Evolutionary conservation across 2,113 vertebrate species (phyloP).

Genomic region (Crotalus horridus): DNA sequence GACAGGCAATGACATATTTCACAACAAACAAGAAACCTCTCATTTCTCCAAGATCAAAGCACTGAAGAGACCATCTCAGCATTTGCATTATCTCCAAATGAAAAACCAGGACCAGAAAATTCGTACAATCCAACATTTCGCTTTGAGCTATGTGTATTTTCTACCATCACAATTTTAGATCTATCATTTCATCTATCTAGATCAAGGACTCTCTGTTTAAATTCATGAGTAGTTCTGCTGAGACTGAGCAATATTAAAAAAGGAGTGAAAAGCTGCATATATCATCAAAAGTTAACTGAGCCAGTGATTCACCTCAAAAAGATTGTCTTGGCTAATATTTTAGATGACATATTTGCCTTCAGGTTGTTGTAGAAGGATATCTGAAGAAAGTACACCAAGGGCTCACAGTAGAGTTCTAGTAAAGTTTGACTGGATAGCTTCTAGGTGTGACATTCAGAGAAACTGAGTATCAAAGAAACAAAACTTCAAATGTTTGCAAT

Average conservation of each 20-base stretch:
- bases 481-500: neutral
- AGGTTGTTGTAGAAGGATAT: too few relatives aligned
- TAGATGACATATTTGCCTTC: too few relatives aligned
- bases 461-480: neutral
- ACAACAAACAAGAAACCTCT: neutral
- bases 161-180: neutral
- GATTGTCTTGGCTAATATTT: neutral
- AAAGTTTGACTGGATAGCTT: neutral
- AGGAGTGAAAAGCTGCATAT: neutral
- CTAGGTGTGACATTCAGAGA: neutral
- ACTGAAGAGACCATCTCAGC: neutral
- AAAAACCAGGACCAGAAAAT: neutral
- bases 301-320: neutral
- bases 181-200: neutral
- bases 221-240: neutral
- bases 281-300: neutral
- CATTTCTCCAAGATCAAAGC: neutral
- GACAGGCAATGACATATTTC: neutral
- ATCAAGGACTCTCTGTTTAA: neutral
- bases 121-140: neutral
- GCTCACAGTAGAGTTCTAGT: neutral
- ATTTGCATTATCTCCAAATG: neutral
- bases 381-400: too few relatives aligned
- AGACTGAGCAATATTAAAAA: neutral
- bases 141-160: neutral